These are phyloP conservation scores for Glossophaga mutica DNA, from an alignment of 2,797 vertebrate genomes.

Conservation along the genomic window DNA sequence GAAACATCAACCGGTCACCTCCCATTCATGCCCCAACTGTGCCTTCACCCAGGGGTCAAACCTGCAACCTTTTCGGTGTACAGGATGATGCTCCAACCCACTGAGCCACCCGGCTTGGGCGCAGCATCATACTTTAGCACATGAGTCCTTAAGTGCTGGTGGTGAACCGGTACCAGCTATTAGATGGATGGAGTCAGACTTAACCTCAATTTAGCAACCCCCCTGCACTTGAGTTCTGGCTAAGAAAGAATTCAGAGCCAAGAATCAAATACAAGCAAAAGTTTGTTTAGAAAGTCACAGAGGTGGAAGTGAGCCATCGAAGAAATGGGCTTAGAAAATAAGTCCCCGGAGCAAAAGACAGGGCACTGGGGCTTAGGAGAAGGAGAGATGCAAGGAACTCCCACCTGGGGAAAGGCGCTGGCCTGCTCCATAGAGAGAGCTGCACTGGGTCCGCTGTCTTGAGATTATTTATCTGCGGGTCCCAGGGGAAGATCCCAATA, in stretches of 20 bases:
- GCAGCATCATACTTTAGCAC: neutral
- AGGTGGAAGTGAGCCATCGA: neutral
- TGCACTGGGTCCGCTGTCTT: neutral
- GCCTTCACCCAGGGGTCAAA: neutral
- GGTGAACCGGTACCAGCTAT: neutral
- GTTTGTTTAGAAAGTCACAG: neutral
- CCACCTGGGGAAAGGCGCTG: accelerated
- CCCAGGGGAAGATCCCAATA: neutral
- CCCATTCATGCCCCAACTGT: no score
- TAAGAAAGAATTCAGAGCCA: neutral
- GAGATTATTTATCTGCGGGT: neutral
- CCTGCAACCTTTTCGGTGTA: neutral
- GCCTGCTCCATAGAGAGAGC: neutral
- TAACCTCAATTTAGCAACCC: neutral
- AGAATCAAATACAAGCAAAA: neutral
- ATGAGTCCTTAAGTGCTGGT: neutral
- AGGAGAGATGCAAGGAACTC: neutral
- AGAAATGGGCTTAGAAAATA: neutral
- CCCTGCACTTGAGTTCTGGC: neutral
- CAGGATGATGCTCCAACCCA: neutral
- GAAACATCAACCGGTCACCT: neutral
- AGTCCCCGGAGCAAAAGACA: neutral
- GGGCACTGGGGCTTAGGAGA: neutral
- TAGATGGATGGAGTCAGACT: neutral
- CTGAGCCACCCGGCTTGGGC: neutral